phyloP scores from a whole-genome alignment of 2,888 invertebrate species.

The Agrochola litura region DNA sequence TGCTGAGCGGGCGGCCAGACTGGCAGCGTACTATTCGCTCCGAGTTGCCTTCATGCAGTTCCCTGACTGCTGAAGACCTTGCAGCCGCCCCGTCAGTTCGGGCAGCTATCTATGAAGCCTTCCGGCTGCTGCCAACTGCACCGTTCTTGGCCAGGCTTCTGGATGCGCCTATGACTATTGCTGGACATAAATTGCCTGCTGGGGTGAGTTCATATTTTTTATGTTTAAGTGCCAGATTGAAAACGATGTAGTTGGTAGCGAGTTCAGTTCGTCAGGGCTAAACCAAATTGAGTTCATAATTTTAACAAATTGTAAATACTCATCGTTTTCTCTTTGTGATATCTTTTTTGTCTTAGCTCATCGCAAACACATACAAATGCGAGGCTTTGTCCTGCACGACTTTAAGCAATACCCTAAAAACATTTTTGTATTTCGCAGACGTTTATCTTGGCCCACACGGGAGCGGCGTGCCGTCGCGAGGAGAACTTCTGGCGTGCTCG shows the following conservation, averaged over 20 bases:
- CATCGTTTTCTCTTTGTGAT: not conserved
- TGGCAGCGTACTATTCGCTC: constrained; percentile 92
- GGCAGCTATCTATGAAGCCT: constrained; percentile 95
- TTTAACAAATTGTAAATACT: not conserved
- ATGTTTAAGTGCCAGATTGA: not conserved
- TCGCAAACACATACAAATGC: not conserved
- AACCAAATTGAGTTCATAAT: not conserved
- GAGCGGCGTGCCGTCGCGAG: constrained; percentile 94
- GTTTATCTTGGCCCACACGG: constrained; percentile 95
- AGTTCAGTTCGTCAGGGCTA: not conserved
- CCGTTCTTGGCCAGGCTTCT: constrained; percentile 94
- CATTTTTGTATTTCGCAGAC: constrained; percentile 87
- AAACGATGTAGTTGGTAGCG: not conserved
- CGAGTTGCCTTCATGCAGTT: constrained; percentile 91
- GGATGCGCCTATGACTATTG: constrained; percentile 93
- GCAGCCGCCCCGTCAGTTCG: constrained; percentile 93
- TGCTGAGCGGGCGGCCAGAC: constrained; percentile 92
- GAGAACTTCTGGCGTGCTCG: constrained; percentile 93
- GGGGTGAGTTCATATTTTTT: constrained; percentile 90
- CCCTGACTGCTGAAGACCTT: constrained; percentile 90
- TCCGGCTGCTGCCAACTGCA: constrained; percentile 94
- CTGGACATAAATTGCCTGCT: constrained; percentile 92
- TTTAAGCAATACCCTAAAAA: not conserved
- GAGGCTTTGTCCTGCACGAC: not conserved
- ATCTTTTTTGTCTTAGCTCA: not conserved